These are phyloP conservation scores for Polydrusus cervinus DNA, from an alignment of 2,888 invertebrate species.

Conservation along the genomic window DNA sequence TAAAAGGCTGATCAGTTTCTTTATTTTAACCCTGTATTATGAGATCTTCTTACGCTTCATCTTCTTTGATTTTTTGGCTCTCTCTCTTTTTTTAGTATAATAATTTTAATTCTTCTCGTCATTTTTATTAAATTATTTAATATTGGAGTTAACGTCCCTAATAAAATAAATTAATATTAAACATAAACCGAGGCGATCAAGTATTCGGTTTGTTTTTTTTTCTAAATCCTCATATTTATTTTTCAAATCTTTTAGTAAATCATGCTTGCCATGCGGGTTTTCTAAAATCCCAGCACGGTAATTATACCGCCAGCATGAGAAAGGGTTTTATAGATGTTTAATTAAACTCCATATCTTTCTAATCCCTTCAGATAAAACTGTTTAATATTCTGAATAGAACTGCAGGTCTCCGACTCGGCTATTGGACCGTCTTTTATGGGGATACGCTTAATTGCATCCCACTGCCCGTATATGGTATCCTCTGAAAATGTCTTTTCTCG, in stretches of 20 bases:
- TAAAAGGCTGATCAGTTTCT: too few relatives aligned
- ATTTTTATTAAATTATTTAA: not conserved
- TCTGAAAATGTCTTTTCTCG: slow-evolving; percentile 29
- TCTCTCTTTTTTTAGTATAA: too few relatives aligned
- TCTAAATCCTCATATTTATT: not conserved
- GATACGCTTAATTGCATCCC: slow-evolving; percentile 34
- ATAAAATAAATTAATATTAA: slow-evolving; percentile 6
- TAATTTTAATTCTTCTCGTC: too few relatives aligned
- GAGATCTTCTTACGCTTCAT: too few relatives aligned
- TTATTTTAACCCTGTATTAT: too few relatives aligned
- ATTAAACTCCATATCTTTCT: slow-evolving; percentile 39
- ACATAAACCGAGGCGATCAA: not conserved
- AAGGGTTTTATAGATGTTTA: slow-evolving; percentile 49
- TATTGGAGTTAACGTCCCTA: not conserved
- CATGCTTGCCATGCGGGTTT: slow-evolving; percentile 14
- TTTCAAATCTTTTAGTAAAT: not conserved
- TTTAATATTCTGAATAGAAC: slow-evolving; percentile 41
- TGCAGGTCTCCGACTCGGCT: slow-evolving; percentile 30
- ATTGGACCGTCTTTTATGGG: slow-evolving; percentile 35
- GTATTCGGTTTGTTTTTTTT: not conserved
- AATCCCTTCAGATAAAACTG: slow-evolving; percentile 42
- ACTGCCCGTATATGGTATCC: slow-evolving; percentile 30
- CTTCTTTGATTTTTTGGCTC: too few relatives aligned
- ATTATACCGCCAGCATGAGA: slow-evolving; percentile 23
- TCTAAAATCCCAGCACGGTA: slow-evolving; percentile 16